Evolutionary conservation across 2,113 vertebrate species (phyloP).

Genomic region (Daubentonia madagascariensis): DNA sequence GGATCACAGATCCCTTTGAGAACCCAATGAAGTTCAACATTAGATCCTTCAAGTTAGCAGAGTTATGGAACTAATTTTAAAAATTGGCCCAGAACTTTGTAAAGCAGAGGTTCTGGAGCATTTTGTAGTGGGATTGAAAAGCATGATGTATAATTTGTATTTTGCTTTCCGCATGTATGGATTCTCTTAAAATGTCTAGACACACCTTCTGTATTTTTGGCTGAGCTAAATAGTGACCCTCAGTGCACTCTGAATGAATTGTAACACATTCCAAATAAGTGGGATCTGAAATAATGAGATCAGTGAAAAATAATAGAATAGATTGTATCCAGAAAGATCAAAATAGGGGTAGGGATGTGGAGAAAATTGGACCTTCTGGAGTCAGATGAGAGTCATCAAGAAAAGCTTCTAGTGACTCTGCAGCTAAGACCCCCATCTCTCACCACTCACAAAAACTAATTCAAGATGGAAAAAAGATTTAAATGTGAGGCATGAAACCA

Average conservation of each 20-base stretch:
- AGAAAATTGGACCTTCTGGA: neutral
- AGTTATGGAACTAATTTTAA: neutral
- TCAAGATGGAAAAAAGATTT: no score
- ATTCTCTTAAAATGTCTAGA: neutral
- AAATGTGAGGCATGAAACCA: no score
- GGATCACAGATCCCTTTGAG: neutral
- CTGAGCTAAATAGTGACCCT: neutral
- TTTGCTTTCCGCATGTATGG: neutral
- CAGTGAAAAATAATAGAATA: neutral
- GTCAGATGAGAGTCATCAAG: neutral
- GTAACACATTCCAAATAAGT: neutral
- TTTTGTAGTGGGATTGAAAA: neutral
- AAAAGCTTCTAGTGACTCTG: neutral
- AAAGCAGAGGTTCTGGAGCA: neutral
- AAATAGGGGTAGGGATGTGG: neutral
- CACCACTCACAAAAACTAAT: no score
- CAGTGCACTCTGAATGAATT: neutral
- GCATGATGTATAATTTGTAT: neutral
- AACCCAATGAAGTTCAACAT: neutral
- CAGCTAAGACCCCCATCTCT: neutral
- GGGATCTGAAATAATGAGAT: neutral
- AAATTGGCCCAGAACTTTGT: neutral
- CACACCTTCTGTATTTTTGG: neutral
- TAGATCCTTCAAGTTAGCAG: neutral
- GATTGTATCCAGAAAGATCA: neutral